phyloP scores from a whole-genome alignment of 2,113 vertebrate genomes.

The Willisornis vidua region DNA sequence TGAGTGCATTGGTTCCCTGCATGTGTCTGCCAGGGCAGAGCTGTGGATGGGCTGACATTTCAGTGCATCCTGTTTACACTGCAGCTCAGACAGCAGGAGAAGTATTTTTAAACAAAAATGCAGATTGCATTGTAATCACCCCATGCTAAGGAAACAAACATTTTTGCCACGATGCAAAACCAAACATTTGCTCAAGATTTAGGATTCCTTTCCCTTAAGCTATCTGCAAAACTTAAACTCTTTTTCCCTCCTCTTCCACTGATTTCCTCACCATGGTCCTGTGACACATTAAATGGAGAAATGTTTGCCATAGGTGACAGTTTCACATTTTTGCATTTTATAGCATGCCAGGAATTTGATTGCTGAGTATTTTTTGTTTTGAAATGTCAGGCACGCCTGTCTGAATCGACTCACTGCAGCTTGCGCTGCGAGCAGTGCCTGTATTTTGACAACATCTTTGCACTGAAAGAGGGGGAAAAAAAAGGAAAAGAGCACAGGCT shows the following conservation, averaged over 20 bases:
- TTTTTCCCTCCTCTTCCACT: background rate
- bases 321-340: background rate
- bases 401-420: background rate
- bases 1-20: background rate
- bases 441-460: background rate
- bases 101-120: conserved; percentile 48
- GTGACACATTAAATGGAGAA: background rate
- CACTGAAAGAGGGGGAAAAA: accelerated
- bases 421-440: background rate
- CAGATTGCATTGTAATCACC: conserved; percentile 1
- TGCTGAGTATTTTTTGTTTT: background rate
- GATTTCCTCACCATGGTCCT: background rate
- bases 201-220: conserved; percentile 5
- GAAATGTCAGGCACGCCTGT: background rate
- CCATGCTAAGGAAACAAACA: background rate
- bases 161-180: background rate
- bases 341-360: background rate
- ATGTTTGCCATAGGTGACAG: conserved; percentile 13
- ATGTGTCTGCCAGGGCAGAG: background rate
- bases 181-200: background rate
- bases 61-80: conserved; percentile 55
- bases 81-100: background rate
- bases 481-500: background rate
- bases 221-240: background rate
- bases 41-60: conserved; percentile 13